Percentiles rank a stretch among this genome's conserved stretches.
Conservation (phyloP, 2,797 vertebrate genomes). For the Typhlichthys subterraneus region DNA sequence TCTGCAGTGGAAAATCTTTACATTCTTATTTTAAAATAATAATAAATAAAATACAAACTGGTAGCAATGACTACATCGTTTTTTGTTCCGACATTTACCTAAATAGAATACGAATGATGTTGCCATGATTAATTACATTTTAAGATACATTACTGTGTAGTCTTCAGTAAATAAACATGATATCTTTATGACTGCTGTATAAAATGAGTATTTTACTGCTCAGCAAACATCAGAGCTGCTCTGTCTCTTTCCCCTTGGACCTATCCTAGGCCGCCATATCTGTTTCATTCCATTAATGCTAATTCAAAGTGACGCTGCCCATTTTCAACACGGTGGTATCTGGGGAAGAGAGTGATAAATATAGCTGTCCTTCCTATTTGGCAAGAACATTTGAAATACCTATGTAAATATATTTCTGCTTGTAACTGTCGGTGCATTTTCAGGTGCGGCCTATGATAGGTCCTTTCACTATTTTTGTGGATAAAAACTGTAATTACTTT, state of each 20-base stretch:
- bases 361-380: slow-evolving; percentile 31
- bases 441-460: slow-evolving; percentile 76
- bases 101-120: neutral
- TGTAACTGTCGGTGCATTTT: neutral
- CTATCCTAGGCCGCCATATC: slow-evolving; percentile 75
- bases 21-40: too few relatives aligned
- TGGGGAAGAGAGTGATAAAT: slow-evolving; percentile 23
- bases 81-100: too few relatives aligned
- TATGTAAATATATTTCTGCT: neutral
- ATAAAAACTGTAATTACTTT: slow-evolving; percentile 82
- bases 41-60: too few relatives aligned
- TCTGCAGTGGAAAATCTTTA: too few relatives aligned
- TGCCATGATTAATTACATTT: slow-evolving; percentile 12
- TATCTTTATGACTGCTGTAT: slow-evolving; percentile 54
- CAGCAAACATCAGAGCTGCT: slow-evolving; percentile 72
- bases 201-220: slow-evolving; percentile 68
- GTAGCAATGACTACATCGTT: too few relatives aligned
- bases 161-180: slow-evolving; percentile 49
- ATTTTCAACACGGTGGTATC: slow-evolving; percentile 38
- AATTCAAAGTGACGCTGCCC: slow-evolving; percentile 44
- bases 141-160: slow-evolving; percentile 47
- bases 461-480: slow-evolving; percentile 72
- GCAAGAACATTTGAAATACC: slow-evolving; percentile 2
- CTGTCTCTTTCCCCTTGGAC: slow-evolving; percentile 71
- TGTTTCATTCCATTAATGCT: slow-evolving; percentile 33